A percentile compares a stretch with the other conserved stretches of the same genome.
phyloP scores from a whole-genome alignment of 2,888 invertebrate genomes.

The Baccha elongata region DNA sequence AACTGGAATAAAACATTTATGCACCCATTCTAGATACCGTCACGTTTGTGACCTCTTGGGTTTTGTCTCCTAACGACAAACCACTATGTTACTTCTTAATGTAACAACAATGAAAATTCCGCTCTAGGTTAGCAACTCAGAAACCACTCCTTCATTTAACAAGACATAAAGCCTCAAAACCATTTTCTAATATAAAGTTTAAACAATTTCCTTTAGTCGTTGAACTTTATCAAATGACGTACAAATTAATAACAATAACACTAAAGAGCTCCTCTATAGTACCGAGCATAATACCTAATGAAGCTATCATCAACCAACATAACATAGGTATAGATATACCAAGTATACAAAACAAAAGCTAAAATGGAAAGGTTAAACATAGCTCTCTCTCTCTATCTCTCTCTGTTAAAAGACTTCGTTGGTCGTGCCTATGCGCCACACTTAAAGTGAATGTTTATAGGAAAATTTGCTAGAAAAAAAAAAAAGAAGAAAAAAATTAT shows the following conservation, averaged over 20 bases:
- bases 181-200: not conserved
- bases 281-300: slow-evolving; percentile 31
- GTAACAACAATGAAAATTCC: slow-evolving; percentile 11
- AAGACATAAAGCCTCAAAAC: not conserved
- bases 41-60: no score
- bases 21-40: no score
- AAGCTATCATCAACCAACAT: slow-evolving; percentile 51
- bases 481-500: slow-evolving; percentile 43
- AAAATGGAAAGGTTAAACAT: slow-evolving; percentile 60
- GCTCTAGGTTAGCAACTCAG: not conserved
- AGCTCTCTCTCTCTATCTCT: slow-evolving; percentile 4
- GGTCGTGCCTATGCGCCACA: not conserved
- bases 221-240: slow-evolving; percentile 52
- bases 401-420: slow-evolving; percentile 16
- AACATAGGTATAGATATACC: not conserved
- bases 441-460: slow-evolving; percentile 61
- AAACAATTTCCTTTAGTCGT: slow-evolving; percentile 24
- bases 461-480: slow-evolving; percentile 41
- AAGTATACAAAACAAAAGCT: slow-evolving; percentile 4
- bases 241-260: slow-evolving; percentile 60
- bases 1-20: no score
- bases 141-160: slow-evolving; percentile 4
- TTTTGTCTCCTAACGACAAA: no score
- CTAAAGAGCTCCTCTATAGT: slow-evolving; percentile 24
- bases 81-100: no score